Conservation (phyloP, 2,113 vertebrate genomes). For the Pachypanchax playfairii region DNA sequence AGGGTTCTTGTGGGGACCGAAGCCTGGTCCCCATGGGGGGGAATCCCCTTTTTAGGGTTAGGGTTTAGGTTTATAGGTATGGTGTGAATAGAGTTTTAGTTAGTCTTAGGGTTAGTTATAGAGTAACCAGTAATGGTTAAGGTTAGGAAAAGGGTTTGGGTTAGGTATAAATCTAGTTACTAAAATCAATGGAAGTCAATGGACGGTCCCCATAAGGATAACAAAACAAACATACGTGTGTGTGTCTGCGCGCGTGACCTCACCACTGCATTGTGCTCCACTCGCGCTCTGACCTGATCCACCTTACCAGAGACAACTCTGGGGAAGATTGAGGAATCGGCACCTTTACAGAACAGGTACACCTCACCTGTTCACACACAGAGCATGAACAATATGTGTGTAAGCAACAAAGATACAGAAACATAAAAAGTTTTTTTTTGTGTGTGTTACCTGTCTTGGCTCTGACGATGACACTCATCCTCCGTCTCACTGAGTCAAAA, state of each 20-base stretch:
- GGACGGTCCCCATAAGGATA: too few relatives aligned
- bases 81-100: too few relatives aligned
- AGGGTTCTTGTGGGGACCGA: too few relatives aligned
- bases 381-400: background rate
- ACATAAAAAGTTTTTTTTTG: too few relatives aligned
- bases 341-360: slow-evolving; percentile 96
- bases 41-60: too few relatives aligned
- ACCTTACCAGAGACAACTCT: slow-evolving; percentile 92
- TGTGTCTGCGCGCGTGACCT: slow-evolving; percentile 58
- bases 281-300: slow-evolving; percentile 87
- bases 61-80: too few relatives aligned
- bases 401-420: background rate
- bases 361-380: slow-evolving; percentile 82
- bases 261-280: slow-evolving; percentile 97
- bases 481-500: slow-evolving; percentile 93
- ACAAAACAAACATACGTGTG: background rate
- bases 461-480: slow-evolving; percentile 96
- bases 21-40: too few relatives aligned
- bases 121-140: too few relatives aligned
- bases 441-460: slow-evolving; percentile 81
- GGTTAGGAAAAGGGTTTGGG: too few relatives aligned
- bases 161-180: too few relatives aligned
- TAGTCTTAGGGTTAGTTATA: too few relatives aligned
- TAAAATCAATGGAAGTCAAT: too few relatives aligned
- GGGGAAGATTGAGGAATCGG: slow-evolving; percentile 97